Base-by-base conservation (phyloP, 2,888 invertebrate genomes). In the Caenorhabditis sulstoni region DNA sequence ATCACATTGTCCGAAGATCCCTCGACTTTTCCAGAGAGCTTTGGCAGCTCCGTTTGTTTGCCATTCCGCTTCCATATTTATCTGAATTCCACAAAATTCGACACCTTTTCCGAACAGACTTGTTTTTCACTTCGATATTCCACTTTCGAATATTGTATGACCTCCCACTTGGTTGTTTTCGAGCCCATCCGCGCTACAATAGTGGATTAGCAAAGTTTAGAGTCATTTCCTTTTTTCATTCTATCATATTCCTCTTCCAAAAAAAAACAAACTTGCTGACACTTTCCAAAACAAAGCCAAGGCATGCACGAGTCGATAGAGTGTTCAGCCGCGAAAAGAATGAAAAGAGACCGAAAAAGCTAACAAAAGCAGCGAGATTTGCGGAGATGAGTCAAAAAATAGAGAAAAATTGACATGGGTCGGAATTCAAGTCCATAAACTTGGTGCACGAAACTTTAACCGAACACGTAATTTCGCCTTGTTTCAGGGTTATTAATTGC, bases 1-100 rank as follows among this genome's bases (percentile, higher is more conserved):
- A 70, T 70, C 70, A 61, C 61, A 70, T 70, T 70, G 58, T 61
- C 20, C 61, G 22, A 47, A 61, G 53, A 61, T 70, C 61, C 61
- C 61, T 50, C 29, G 29, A 29, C 29, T 37, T 20, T n/a, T 47
- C 39, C 37, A n/a, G 1, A 45, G n/a, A 23, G 23, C n/a, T n/a
- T n/a, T n/a, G n/a, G n/a, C n/a, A n/a, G 44, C 9, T 29, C 16
- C 37, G 22, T 41, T 20, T 59, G 29, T 50, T 59, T 16, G 14
- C 9, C 7, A n/a, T 41, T 68, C 7, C 18, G 37, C 41, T 58
- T 50, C 16, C 47, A 35, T 44, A n/a, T 53, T 53, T 53, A 14
- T n/a, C 35, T 18, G n/a, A 57, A 22, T 22, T 11, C 18, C 16
- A 47, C 18, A 57, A 64, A 73, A 73, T 64, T 64, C 22, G 73